Percentiles rank a stretch among this genome's conserved stretches.
Evolutionary conservation across 2,888 invertebrate genomes (phyloP).

Genomic region (Allophyes oxyacanthae): DNA sequence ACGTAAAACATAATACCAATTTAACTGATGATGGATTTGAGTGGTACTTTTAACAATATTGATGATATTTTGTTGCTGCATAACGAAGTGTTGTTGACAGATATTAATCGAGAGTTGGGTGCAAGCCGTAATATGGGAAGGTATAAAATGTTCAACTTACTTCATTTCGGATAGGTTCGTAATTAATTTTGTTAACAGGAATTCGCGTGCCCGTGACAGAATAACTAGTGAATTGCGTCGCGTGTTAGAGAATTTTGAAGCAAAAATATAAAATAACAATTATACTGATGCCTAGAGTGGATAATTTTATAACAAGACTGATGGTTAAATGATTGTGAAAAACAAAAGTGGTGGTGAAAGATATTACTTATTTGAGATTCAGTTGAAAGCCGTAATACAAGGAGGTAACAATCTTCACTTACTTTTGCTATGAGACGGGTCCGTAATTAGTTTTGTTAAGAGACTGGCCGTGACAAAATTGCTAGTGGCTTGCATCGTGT

Average conservation of each 20-base stretch:
- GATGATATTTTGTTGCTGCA: constrained; percentile 4
- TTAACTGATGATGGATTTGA: constrained; percentile 2
- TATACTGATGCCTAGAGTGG: neutral
- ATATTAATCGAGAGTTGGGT: neutral
- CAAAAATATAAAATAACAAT: neutral
- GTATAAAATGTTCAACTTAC: constrained; percentile 12
- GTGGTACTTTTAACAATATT: neutral
- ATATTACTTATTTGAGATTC: constrained; percentile 7
- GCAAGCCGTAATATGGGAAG: neutral
- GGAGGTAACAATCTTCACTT: constrained; percentile 2
- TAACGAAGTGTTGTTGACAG: constrained; percentile 15
- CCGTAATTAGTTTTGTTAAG: constrained; percentile 14
- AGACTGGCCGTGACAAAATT: neutral
- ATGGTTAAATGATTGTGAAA: too few relatives aligned
- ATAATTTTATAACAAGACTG: constrained; percentile 1
- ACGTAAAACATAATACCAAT: constrained; percentile 4
- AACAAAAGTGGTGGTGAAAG: constrained; percentile 39
- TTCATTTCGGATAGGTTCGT: constrained; percentile 15
- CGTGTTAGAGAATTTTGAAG: neutral
- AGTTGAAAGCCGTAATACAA: neutral
- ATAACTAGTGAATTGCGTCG: too few relatives aligned
- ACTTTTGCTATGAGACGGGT: neutral
- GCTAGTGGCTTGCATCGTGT: neutral
- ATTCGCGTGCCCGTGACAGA: too few relatives aligned
- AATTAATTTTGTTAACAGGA: constrained; percentile 38